Conservation (phyloP, 2,113 vertebrate species). For the Boulengeromyrus knoepffleri region DNA sequence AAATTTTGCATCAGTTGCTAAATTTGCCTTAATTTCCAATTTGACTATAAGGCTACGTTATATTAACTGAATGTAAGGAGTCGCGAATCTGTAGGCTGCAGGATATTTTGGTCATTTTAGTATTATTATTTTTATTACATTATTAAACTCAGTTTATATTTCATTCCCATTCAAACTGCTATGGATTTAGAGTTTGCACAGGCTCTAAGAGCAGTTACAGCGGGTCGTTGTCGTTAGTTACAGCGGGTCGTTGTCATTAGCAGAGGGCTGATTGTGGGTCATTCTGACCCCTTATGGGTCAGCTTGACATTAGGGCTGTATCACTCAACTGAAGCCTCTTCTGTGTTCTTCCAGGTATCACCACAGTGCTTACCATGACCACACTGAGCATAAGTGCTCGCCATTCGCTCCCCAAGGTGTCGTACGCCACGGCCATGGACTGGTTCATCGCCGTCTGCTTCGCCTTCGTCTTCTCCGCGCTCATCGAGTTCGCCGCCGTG, state of each 20-base stretch:
- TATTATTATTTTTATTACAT: background rate
- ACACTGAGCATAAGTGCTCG: constrained; percentile 90
- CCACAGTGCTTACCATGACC: constrained; percentile 92
- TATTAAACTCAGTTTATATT: background rate
- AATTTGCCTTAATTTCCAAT: background rate
- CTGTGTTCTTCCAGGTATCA: constrained; percentile 69
- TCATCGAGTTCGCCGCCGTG: constrained; percentile 96
- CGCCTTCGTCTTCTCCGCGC: constrained; percentile 90
- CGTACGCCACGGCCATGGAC: constrained; percentile 92
- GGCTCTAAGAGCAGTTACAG: background rate
- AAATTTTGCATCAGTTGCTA: background rate
- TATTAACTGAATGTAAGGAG: background rate
- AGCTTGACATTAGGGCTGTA: background rate
- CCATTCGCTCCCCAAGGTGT: constrained; percentile 89
- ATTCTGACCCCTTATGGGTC: background rate
- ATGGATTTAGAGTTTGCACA: background rate
- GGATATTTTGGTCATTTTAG: background rate
- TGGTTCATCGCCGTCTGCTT: constrained; percentile 98
- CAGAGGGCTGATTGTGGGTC: background rate
- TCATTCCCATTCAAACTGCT: background rate
- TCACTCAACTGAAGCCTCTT: background rate
- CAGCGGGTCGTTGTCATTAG: background rate
- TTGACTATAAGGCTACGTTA: background rate
- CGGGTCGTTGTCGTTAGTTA: background rate
- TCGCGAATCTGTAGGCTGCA: background rate